Evolutionary conservation across 1,140 invertebrate genomes (phyloP).

Genomic region (Cyphomyrmex costatus): DNA sequence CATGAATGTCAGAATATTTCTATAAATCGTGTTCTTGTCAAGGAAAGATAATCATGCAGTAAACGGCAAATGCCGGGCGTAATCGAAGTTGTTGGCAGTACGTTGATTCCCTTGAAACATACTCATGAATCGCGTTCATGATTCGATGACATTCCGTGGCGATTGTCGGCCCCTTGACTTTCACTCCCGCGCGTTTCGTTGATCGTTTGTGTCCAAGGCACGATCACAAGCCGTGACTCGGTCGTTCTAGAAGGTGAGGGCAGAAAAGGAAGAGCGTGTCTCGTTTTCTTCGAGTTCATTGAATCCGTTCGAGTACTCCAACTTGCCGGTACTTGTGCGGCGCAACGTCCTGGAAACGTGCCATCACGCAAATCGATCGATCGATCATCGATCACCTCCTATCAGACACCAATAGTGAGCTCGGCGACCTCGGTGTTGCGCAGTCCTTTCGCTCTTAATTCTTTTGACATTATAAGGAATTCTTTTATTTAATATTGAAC

Average conservation of each 20-base stretch:
- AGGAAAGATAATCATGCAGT: slow-evolving; percentile 14
- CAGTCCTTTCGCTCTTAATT: slow-evolving; percentile 13
- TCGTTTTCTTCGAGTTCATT: slow-evolving; percentile 77
- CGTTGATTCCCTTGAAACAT: slow-evolving; percentile 50
- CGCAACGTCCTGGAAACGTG: slow-evolving; percentile 71
- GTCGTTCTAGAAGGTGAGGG: slow-evolving; percentile 73
- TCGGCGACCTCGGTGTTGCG: background rate
- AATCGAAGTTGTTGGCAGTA: slow-evolving; percentile 34
- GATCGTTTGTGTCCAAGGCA: slow-evolving; percentile 68
- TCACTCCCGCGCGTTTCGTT: slow-evolving; percentile 73
- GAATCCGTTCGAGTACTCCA: slow-evolving; percentile 71
- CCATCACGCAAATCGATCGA: slow-evolving; percentile 70
- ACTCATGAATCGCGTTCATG: slow-evolving; percentile 71
- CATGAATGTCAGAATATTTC: background rate
- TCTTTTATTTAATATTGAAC: background rate
- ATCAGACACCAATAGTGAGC: slow-evolving; percentile 58
- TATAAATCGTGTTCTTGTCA: background rate
- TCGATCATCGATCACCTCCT: slow-evolving; percentile 75
- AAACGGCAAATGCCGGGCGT: slow-evolving; percentile 8
- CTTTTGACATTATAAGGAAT: background rate
- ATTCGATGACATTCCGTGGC: slow-evolving; percentile 67
- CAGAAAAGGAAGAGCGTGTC: slow-evolving; percentile 66
- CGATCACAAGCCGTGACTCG: slow-evolving; percentile 80
- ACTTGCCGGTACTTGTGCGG: slow-evolving; percentile 68
- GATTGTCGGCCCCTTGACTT: slow-evolving; percentile 77